Evolutionary conservation across 2,113 vertebrate species (phyloP).

Genomic region (Illadopsis cleaveri): DNA sequence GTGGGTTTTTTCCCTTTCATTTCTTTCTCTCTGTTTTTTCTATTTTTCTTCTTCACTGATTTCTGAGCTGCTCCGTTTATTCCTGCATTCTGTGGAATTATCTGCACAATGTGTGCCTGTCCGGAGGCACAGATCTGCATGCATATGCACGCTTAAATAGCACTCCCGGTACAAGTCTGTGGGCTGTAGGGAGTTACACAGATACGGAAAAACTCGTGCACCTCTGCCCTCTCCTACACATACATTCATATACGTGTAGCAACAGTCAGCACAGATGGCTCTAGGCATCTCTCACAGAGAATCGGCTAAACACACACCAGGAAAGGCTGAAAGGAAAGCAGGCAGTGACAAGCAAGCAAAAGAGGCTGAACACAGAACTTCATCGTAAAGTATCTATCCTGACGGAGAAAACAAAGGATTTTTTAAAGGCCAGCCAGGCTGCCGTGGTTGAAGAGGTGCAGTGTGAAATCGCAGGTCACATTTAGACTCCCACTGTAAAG

Average conservation of each 20-base stretch:
- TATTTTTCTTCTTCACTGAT: not conserved
- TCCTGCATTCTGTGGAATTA: not conserved
- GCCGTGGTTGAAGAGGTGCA: not conserved
- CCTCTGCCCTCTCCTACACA: not conserved
- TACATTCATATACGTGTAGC: not conserved
- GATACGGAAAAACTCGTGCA: not conserved
- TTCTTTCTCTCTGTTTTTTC: not conserved
- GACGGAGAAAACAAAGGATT: slow-evolving; percentile 3
- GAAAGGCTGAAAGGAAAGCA: slow-evolving; percentile 31
- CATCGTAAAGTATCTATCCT: not conserved
- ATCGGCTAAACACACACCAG: not conserved
- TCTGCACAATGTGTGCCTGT: not conserved
- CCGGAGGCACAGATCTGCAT: not conserved
- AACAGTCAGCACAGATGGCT: not conserved
- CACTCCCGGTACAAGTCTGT: not conserved
- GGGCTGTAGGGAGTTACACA: not conserved
- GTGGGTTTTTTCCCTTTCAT: not conserved
- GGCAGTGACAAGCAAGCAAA: slow-evolving; percentile 55
- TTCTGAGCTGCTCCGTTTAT: not conserved
- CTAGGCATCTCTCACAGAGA: not conserved
- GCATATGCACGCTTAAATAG: slow-evolving; percentile 6
- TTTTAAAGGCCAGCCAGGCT: not conserved
- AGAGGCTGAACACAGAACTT: not conserved
- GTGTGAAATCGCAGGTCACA: not conserved
- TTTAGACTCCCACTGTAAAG: not conserved